Evolutionary conservation across 2,113 vertebrate species (phyloP), one percentile per base, ranked within the genome.

Genomic region (Gasterosteus nipponicus): DNA sequence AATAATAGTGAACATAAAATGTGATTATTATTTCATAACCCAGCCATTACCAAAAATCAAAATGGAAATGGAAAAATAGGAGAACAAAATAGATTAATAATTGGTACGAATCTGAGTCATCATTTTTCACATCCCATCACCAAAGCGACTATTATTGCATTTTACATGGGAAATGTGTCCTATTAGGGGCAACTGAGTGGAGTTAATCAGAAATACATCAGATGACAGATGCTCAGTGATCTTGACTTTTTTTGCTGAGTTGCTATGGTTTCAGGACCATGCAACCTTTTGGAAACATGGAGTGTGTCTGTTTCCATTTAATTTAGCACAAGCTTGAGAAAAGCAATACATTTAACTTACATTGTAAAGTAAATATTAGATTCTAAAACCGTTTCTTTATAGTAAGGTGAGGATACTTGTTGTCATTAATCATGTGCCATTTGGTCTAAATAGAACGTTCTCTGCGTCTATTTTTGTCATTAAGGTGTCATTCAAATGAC

Each of bases 121-220:
- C 19, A 51, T 47, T 63, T 66, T 39, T 57, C 29, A 63, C 44
- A 53, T 42, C 26, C 54, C 44, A 33, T 63, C 38, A 31, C 53
- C 75, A 78, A 74, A 61, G 62, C 14, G 10, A 59, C 65, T 15
- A 68, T 67, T 26, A 39, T n/a, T 69, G 73, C 47, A 70, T 81
- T 64, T 74, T 29, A 69, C 42, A 7, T 46, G 54, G 7, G 38
- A 57, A 51, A 26, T 64, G 56, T 76, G 47, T 42, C 65, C 19
- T 47, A 38, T 39, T 74, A 58, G 53, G 31, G 16, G 41, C 10
- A 0, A 42, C 35, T 46, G 10, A 46, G 47, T 73, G 16, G 18
- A 73, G 71, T 71, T 77, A 71, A 49, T 75, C 70, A 80, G 39
- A 73, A 15, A 33, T 60, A 22, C 47, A 76, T 62, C 44, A 73